Conservation (phyloP, 2,888 invertebrate genomes). For the Cacoxenus indagator region DNA sequence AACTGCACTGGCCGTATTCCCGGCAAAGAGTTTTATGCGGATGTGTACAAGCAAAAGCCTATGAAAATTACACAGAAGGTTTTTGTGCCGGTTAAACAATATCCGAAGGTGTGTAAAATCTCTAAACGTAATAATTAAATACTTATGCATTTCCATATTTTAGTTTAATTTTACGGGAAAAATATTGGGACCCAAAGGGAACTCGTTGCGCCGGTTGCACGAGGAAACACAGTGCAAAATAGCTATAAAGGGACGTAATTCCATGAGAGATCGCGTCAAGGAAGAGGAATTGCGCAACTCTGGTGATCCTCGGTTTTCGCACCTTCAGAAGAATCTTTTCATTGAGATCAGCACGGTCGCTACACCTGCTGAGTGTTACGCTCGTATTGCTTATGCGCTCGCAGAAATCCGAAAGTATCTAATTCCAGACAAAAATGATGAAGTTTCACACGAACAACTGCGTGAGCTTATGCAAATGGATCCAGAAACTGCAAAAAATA, state of each 20-base stretch:
- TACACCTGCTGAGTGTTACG: conserved; percentile 88
- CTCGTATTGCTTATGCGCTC: conserved; percentile 72
- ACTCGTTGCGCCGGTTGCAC: conserved; percentile 90
- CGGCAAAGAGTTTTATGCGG: conserved; percentile 79
- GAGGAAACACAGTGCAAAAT: conserved; percentile 96
- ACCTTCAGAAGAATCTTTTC: conserved; percentile 88
- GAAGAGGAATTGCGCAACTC: conserved; percentile 85
- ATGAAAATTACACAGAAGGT: conserved; percentile 68
- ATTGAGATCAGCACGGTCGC: conserved; percentile 89
- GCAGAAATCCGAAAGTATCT: conserved; percentile 64
- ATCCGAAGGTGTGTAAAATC: conserved; percentile 56
- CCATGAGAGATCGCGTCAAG: conserved; percentile 89
- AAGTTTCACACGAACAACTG: conserved; percentile 59
- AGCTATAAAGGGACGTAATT: conserved; percentile 91
- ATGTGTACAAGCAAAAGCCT: conserved; percentile 77
- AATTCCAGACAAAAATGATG: conserved; percentile 64
- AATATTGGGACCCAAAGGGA: conserved; percentile 92
- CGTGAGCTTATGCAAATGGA: conserved; percentile 61
- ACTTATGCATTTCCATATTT: no score
- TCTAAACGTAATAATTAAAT: neutral
- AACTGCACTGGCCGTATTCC: conserved; percentile 79
- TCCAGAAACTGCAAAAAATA: conserved; percentile 54
- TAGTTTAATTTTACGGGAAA: conserved; percentile 97
- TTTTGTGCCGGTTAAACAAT: conserved; percentile 71
- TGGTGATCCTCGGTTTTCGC: conserved; percentile 88